Conservation (phyloP, 1,140 invertebrate species). For the Carposina sasakii region DNA sequence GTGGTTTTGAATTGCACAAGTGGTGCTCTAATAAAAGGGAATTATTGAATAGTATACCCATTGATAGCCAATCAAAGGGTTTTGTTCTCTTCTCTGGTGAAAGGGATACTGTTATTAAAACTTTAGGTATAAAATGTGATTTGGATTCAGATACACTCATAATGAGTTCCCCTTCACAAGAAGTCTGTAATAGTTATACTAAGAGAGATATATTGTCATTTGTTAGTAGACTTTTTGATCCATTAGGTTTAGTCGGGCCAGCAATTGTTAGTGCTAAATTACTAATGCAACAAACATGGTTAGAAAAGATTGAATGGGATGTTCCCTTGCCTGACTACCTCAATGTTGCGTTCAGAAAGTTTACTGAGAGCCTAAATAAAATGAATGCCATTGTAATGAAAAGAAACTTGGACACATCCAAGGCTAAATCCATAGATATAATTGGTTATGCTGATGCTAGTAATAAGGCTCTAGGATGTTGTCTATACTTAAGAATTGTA, state of each 20-base stretch:
- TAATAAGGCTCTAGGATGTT: conserved; percentile 9
- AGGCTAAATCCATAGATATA: conserved; percentile 4
- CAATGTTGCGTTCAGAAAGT: background rate
- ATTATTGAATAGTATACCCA: background rate
- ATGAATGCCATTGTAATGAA: conserved; percentile 5
- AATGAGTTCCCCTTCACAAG: background rate
- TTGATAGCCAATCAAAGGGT: background rate
- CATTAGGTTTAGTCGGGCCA: conserved; percentile 7
- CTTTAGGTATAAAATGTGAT: conserved; percentile 5
- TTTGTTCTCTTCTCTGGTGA: background rate
- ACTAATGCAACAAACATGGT: conserved; percentile 10
- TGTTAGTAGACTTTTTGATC: conserved; percentile 9
- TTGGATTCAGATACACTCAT: background rate
- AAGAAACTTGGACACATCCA: background rate
- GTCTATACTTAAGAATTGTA: conserved; percentile 8
- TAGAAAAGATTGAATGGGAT: conserved; percentile 4
- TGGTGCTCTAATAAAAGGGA: conserved; percentile 6
- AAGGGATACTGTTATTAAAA: conserved; percentile 6
- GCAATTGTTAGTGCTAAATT: conserved; percentile 9
- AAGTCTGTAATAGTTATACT: background rate
- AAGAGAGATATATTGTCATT: conserved; percentile 6
- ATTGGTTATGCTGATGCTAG: conserved; percentile 20
- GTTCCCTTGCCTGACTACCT: background rate
- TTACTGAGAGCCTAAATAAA: conserved; percentile 4
- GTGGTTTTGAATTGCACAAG: conserved; percentile 8